Evolutionary conservation across 2,888 invertebrate species (phyloP), one percentile per base, ranked within the genome.

Genomic region (Eurytoma californica): DNA sequence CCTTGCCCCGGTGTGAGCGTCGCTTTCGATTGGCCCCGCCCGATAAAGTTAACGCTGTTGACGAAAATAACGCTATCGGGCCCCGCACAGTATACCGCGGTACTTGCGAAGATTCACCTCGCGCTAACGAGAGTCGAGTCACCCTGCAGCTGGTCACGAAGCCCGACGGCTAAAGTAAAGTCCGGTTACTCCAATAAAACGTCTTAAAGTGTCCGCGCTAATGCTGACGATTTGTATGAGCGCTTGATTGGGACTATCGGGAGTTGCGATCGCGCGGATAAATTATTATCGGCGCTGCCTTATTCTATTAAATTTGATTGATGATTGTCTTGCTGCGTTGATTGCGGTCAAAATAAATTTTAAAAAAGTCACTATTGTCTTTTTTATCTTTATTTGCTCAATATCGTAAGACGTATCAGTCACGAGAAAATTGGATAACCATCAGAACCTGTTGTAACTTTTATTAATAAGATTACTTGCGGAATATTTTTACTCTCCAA

Each of bases 61-160:
- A 57, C 65, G 7, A 47, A 73, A 73, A 73, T 73, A 66, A 16
- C 47, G 47, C 47, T 65, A 73, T 66, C 66, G 20, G 3, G 7
- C 2, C 39, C 16, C 30, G 7, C 47, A 12, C n/a, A 13, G 49
- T 14, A 14, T 3, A 39, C 20, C n/a, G 20, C 3, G 18, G 18
- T 0, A 7, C 49, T 47, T 18, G 39, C 39, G 12, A 18, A 60
- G 14, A 39, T 60, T 60, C 28, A 24, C 28, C 14, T 13, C 12
- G 16, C 4, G 14, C 9, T 20, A 13, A 47, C 18, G 66, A 66
- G 49, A 24, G 61, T 30, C 30, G n/a, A 30, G 9, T 61, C 30
- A n/a, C 30, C 16, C 30, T 9, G 30, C n/a, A 14, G n/a, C 14
- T 49, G 12, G n/a, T 16, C 53, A 53, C 4, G 53, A 16, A 12